Percentiles rank a stretch among this genome's conserved stretches.
Conservation (phyloP, 1,140 invertebrate species). For the Caenorhabditis inopinata region DNA sequence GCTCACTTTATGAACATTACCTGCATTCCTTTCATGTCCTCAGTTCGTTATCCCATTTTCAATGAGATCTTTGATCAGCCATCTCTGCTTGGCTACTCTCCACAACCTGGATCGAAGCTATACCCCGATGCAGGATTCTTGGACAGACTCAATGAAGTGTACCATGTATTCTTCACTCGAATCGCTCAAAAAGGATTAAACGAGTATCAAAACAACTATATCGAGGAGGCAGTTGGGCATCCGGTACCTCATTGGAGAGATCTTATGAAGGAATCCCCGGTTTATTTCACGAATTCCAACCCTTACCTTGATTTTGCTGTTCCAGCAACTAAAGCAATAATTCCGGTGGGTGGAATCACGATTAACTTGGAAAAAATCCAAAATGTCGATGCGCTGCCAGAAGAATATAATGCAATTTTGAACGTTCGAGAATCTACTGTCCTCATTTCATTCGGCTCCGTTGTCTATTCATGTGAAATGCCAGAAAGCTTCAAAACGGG, state of each 20-base stretch:
- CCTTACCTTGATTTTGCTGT: slow-evolving; percentile 35
- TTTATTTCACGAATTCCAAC: slow-evolving; percentile 32
- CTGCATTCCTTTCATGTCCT: not conserved
- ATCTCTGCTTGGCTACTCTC: not conserved
- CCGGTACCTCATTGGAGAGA: not conserved
- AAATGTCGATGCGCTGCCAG: not conserved
- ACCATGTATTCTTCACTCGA: not conserved
- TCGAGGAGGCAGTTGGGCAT: not conserved
- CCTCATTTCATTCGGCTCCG: slow-evolving; percentile 47
- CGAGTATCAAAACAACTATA: not conserved
- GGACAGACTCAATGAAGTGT: not conserved
- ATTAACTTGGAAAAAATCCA: not conserved
- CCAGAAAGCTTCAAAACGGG: not conserved
- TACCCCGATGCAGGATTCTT: not conserved
- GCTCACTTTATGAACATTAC: not conserved
- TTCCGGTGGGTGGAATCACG: slow-evolving; percentile 41
- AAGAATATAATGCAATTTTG: slow-evolving; percentile 32
- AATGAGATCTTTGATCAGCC: not conserved
- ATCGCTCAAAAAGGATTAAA: not conserved
- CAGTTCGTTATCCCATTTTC: not conserved
- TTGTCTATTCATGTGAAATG: not conserved
- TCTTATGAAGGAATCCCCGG: not conserved
- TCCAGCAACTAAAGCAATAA: slow-evolving; percentile 6
- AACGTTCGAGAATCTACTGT: slow-evolving; percentile 25
- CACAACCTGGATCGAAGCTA: not conserved